Evolutionary conservation across 1,140 invertebrate genomes (phyloP), one percentile per base, ranked within the genome.

Genomic region (Cotesia chilonis): DNA sequence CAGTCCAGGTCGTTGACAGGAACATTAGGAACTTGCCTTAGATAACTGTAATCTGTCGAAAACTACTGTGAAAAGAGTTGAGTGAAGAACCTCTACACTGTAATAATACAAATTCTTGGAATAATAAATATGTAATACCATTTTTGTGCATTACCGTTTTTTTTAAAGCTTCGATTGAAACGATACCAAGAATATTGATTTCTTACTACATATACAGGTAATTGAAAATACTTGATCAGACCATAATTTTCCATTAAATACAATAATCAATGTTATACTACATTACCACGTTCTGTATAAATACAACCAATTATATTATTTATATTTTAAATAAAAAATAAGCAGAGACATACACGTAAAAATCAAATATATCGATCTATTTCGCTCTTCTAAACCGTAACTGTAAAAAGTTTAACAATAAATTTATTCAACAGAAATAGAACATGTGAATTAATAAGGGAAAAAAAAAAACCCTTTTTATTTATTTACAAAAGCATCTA

Each of bases 41-140:
- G 83, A 85, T 85, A 85, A 85, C 84, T 81, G 83, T 84, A 85
- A 85, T 83, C 81, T 79, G 76, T 79, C 81, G 76, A 80, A 81
- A 79, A 82, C 77, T 78, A 77, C 77, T 73, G 76, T 52, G 51
- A 51, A 17, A 66, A 14, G 64, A 47, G 64, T 47, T 9, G 10
- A 47, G 10, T 66, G 36, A 66, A 66, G 64, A 51, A 66, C 64
- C 47, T 66, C 41, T 66, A 66, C 17, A 20, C 17, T 14, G 5
- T 17, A 57, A 38, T n/a, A 64, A 36, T 65, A 47, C 36, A 36
- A 37, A 14, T 64, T 64, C 61, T 61, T 35, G 60, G 61, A 64
- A 64, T 64, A 64, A 37, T n/a, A 59, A 59, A 17, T 6, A 17
- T 7, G 20, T 51, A 17, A 51, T 52, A 17, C 20, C 2, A 51